phyloP scores from a whole-genome alignment of 2,113 vertebrate species.

The Patagioenas fasciata region DNA sequence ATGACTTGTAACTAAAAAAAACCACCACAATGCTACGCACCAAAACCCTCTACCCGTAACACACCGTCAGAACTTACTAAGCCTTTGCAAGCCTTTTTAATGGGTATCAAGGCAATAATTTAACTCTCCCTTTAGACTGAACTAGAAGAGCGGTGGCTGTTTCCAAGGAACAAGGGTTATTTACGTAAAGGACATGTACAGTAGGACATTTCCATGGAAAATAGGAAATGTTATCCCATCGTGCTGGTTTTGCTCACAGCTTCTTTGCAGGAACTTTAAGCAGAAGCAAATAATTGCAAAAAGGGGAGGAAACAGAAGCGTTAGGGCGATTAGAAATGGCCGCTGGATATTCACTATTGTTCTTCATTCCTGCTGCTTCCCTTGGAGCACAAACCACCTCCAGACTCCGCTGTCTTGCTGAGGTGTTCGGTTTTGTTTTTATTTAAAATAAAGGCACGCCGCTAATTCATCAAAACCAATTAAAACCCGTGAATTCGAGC shows the following conservation, averaged over 20 bases:
- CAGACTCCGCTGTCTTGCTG: not conserved
- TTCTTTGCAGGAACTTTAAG: not conserved
- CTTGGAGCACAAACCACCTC: not conserved
- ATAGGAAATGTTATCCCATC: not conserved
- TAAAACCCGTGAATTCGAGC: not conserved
- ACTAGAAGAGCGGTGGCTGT: not conserved
- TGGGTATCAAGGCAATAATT: not conserved
- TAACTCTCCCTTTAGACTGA: not conserved
- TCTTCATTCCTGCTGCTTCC: not conserved
- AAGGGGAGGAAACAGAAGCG: constrained; percentile 5
- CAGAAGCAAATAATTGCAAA: not conserved
- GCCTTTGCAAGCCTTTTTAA: not conserved
- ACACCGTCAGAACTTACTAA: not conserved
- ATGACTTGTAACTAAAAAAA: not conserved
- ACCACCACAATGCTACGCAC: rapidly evolving
- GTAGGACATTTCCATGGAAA: not conserved
- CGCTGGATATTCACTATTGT: not conserved
- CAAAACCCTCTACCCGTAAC: not conserved
- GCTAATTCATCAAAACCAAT: constrained; percentile 18
- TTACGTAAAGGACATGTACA: not conserved
- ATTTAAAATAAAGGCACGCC: not conserved
- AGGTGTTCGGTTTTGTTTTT: not conserved
- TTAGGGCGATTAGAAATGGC: not conserved
- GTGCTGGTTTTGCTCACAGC: not conserved
- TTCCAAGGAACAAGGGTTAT: not conserved